phyloP scores from a whole-genome alignment of 2,888 invertebrate species.

The Junonia oenone region DNA sequence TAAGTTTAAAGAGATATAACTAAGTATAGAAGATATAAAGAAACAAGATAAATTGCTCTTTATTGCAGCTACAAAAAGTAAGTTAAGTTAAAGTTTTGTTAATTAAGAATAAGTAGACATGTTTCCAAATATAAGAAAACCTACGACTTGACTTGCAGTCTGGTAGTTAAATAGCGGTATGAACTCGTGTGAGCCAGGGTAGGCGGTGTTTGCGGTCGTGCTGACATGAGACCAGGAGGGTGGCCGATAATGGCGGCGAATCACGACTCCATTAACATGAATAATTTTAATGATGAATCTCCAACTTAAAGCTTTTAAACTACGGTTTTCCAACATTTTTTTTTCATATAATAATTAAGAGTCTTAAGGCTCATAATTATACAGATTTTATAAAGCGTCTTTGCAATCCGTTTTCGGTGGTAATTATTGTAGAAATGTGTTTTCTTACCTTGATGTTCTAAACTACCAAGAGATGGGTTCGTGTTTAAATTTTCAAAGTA shows the following conservation, averaged over 20 bases:
- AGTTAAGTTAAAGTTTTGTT: too few relatives aligned
- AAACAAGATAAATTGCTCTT: too few relatives aligned
- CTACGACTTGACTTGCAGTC: background rate
- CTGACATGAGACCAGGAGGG: constrained; percentile 30
- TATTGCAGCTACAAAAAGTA: too few relatives aligned
- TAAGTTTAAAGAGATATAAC: too few relatives aligned
- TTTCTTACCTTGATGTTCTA: background rate
- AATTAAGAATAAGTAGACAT: too few relatives aligned
- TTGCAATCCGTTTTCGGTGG: background rate
- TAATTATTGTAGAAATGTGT: background rate
- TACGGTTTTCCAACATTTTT: background rate
- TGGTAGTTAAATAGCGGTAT: background rate
- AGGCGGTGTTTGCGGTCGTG: constrained; percentile 29
- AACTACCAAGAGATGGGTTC: constrained; percentile 1
- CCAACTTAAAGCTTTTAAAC: background rate
- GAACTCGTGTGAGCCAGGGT: constrained; percentile 12
- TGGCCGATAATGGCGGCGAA: constrained; percentile 26
- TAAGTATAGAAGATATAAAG: too few relatives aligned
- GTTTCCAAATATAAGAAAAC: background rate
- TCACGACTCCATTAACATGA: constrained; percentile 28
- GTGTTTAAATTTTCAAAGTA: constrained; percentile 15
- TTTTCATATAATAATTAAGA: background rate
- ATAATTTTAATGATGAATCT: constrained; percentile 24
- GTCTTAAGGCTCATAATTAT: background rate
- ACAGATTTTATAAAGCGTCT: background rate